These are phyloP conservation scores for Pentalonia nigronervosa DNA, from an alignment of 1,140 invertebrate species.

Conservation along the genomic window DNA sequence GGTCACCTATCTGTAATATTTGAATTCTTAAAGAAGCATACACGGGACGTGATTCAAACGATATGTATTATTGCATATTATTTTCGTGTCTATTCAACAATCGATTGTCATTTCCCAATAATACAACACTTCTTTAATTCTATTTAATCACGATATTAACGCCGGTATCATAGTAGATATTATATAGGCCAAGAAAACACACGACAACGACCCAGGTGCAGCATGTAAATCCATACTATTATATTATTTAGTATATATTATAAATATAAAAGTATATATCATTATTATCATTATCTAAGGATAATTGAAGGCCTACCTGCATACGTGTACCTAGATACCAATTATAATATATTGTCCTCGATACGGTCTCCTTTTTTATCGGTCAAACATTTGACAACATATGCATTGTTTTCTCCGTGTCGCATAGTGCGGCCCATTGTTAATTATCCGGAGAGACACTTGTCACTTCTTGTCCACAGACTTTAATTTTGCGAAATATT, in stretches of 20 bases:
- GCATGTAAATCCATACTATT: background rate
- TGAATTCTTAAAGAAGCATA: background rate
- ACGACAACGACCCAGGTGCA: background rate
- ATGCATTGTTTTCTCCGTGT: constrained; percentile 12
- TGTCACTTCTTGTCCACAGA: background rate
- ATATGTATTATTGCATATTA: background rate
- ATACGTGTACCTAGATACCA: background rate
- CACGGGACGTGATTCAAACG: background rate
- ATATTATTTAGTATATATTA: background rate
- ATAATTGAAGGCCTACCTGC: constrained; percentile 5
- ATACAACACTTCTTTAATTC: background rate
- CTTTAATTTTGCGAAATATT: constrained; percentile 17
- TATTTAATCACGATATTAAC: background rate
- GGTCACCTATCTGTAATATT: background rate
- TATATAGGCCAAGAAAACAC: background rate
- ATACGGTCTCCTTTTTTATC: constrained; percentile 18
- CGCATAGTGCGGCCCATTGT: background rate
- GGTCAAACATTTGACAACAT: constrained; percentile 9
- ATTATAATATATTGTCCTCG: constrained; percentile 17
- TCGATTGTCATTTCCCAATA: background rate
- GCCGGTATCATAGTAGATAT: background rate
- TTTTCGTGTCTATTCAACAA: background rate
- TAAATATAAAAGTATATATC: background rate
- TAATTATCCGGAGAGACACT: background rate
- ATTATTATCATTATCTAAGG: constrained; percentile 5